Percentiles rank a stretch among this genome's conserved stretches.
These are phyloP conservation scores for Cephalotes varians DNA, from an alignment of 2,888 invertebrate genomes.

Conservation along the genomic window DNA sequence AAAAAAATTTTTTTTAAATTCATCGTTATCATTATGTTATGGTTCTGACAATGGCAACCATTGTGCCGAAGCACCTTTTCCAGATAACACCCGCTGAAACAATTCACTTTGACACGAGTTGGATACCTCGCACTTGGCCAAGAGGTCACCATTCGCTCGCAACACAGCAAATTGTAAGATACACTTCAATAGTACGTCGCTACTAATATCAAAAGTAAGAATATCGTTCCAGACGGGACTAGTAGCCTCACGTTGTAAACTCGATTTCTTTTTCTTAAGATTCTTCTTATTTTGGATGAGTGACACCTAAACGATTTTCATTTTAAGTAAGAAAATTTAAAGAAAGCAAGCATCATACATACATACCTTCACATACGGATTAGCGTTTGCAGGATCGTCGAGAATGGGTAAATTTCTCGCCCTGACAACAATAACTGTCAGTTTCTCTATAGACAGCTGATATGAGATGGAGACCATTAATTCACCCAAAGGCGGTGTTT, in stretches of 20 bases:
- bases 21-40: constrained; percentile 54
- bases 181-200: constrained; percentile 87
- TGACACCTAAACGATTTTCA: constrained; percentile 76
- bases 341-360: background rate
- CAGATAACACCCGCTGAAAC: constrained; percentile 87
- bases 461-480: constrained; percentile 88
- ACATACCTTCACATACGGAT: constrained; percentile 86
- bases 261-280: constrained; percentile 87
- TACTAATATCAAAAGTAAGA: constrained; percentile 86
- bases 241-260: constrained; percentile 86
- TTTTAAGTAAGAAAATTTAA: background rate
- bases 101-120: constrained; percentile 85
- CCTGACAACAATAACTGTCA: constrained; percentile 88
- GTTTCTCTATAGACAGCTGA: constrained; percentile 87
- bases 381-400: constrained; percentile 82
- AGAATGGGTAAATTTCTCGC: constrained; percentile 86
- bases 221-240: constrained; percentile 87
- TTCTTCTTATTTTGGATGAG: constrained; percentile 85
- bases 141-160: constrained; percentile 88
- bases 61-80: constrained; percentile 88
- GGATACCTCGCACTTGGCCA: constrained; percentile 87
- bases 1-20: constrained; percentile 57
- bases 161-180: constrained; percentile 88
- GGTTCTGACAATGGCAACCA: constrained; percentile 87
- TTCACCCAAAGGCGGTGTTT: constrained; percentile 87